Percentiles rank a stretch among this genome's conserved stretches.
phyloP scores from a whole-genome alignment of 2,888 invertebrate genomes.

The Mythimna pallens region DNA sequence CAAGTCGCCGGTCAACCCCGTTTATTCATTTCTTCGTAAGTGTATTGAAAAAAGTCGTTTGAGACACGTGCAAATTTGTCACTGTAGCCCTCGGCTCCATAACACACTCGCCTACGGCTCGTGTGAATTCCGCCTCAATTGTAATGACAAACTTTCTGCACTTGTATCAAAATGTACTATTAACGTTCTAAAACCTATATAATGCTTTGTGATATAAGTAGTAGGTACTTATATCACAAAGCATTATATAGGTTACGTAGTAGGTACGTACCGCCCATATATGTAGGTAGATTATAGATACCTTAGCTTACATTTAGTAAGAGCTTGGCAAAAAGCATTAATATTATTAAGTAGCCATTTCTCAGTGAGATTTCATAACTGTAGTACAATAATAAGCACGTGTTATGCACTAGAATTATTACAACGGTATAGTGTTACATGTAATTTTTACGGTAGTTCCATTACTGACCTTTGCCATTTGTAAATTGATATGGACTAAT shows the following conservation, averaged over 20 bases:
- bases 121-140: too few species aligned
- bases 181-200: not conserved
- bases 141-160: too few species aligned
- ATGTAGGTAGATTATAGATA: not conserved
- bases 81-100: too few species aligned
- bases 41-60: too few species aligned
- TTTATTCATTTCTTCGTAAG: too few species aligned
- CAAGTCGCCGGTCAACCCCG: too few species aligned
- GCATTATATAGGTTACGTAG: too few species aligned
- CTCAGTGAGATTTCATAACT: conserved; percentile 41
- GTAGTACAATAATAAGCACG: conserved; percentile 29
- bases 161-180: too few species aligned
- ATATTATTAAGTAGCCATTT: conserved; percentile 39
- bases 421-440: conserved; percentile 24
- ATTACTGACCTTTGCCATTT: conserved; percentile 43
- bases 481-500: conserved; percentile 26
- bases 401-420: conserved; percentile 22
- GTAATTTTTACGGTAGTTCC: conserved; percentile 47
- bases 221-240: too few species aligned
- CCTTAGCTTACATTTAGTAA: conserved; percentile 12
- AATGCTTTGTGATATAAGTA: not conserved
- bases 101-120: too few species aligned
- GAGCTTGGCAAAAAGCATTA: conserved; percentile 32
- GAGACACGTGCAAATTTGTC: too few species aligned
- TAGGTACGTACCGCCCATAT: not conserved